Conservation (phyloP, 2,113 vertebrate genomes). For the Platysternon megacephalum region DNA sequence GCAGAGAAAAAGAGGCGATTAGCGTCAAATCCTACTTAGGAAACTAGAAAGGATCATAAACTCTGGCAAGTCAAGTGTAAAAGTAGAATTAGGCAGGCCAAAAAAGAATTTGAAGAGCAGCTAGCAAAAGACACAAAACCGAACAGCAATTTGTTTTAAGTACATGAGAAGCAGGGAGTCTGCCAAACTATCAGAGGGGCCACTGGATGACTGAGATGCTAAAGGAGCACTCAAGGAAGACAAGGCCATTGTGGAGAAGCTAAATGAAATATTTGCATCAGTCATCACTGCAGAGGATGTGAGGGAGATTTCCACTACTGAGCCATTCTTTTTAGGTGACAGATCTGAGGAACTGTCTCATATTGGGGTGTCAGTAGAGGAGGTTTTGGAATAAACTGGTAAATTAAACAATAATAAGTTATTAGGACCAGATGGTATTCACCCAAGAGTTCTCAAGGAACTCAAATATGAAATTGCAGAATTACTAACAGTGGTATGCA, state of each 20-base stretch:
- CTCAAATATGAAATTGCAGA: background rate
- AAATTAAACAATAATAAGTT: background rate
- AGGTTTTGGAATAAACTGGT: background rate
- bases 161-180: too few species aligned
- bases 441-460: background rate
- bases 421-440: background rate
- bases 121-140: too few species aligned
- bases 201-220: background rate
- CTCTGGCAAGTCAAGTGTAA: background rate
- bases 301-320: background rate
- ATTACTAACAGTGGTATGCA: background rate
- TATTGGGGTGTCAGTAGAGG: background rate
- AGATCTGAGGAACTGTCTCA: background rate
- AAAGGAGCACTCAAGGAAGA: background rate
- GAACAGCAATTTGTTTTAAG: too few species aligned
- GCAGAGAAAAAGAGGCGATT: background rate
- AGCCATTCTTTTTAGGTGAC: background rate
- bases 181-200: too few species aligned
- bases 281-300: background rate
- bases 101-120: too few species aligned
- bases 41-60: background rate
- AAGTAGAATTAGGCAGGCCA: background rate
- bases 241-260: background rate
- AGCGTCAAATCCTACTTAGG: background rate
- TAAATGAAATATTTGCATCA: background rate